Percentiles rank a stretch among this genome's conserved stretches.
These are phyloP conservation scores for Ectemnius cavifrons DNA, from an alignment of 2,888 invertebrate genomes.

Conservation along the genomic window DNA sequence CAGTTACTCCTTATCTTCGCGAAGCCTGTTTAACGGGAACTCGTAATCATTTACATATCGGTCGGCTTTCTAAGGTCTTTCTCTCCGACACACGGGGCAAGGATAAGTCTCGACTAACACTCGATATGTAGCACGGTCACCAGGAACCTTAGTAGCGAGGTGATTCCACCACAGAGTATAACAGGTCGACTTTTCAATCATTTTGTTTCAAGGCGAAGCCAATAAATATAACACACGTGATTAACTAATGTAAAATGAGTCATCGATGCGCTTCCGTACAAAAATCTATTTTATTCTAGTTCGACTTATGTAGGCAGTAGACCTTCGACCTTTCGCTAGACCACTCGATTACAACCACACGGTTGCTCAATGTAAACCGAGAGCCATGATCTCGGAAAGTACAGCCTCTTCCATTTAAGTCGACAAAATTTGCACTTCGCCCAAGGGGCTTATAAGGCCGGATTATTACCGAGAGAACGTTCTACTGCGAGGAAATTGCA, in stretches of 20 bases:
- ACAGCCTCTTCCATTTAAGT: conserved; percentile 28
- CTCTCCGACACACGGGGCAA: background rate
- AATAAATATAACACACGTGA: background rate
- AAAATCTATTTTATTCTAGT: conserved; percentile 33
- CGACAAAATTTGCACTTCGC: background rate
- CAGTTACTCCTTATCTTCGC: conserved; percentile 6
- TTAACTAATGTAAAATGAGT: conserved; percentile 7
- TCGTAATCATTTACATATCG: background rate
- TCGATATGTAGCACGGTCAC: background rate
- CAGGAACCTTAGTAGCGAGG: background rate
- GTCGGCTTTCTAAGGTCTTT: conserved; percentile 4
- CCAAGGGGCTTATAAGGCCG: background rate
- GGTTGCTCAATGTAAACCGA: conserved; percentile 41
- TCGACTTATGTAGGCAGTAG: conserved; percentile 13
- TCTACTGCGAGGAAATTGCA: no score
- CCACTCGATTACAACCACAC: conserved; percentile 14
- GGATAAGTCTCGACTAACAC: background rate
- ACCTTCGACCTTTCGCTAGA: conserved; percentile 48
- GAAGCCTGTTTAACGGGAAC: conserved; percentile 6
- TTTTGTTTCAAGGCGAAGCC: conserved; percentile 20
- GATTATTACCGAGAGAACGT: no score
- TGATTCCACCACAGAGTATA: background rate
- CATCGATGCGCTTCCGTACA: conserved; percentile 17
- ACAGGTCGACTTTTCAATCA: background rate
- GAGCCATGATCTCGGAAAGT: conserved; percentile 32